Percentiles rank a stretch among this genome's conserved stretches.
Conservation (phyloP, 37 sponge, comb jelly and placozoan genomes). For the Aphrocallistes beatrix region DNA sequence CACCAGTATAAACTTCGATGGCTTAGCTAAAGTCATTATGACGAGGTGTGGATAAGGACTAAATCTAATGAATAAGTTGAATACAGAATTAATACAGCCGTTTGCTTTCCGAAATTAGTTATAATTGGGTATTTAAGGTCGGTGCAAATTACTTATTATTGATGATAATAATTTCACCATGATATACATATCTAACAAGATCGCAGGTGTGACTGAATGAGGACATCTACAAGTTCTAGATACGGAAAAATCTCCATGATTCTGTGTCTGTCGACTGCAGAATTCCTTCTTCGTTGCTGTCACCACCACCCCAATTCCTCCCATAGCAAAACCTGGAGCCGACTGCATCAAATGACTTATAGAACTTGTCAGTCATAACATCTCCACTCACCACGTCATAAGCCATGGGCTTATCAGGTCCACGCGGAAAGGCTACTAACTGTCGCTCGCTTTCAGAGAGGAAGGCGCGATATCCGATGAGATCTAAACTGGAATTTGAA, state of each 20-base stretch:
- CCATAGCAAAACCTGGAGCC: not conserved
- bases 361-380: not conserved
- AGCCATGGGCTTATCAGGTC: not conserved
- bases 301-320: not conserved
- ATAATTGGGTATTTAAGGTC: too few species aligned
- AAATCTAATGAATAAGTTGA: too few species aligned
- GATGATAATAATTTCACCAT: too few species aligned
- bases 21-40: too few species aligned
- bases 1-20: not conserved
- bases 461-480: not conserved
- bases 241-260: not conserved
- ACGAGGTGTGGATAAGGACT: too few species aligned
- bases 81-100: too few species aligned
- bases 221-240: too few species aligned
- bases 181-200: too few species aligned
- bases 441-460: not conserved
- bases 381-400: conserved; percentile 16
- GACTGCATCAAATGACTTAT: not conserved
- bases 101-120: too few species aligned
- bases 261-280: not conserved
- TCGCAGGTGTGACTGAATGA: too few species aligned
- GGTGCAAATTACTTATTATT: too few species aligned
- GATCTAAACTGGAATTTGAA: not conserved
- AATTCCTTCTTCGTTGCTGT: not conserved
- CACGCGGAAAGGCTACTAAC: not conserved